A percentile compares a stretch with the other conserved stretches of the same genome.
Evolutionary conservation across 92 coral and sea anemone genomes (phyloP).

Genomic region (Paramuricea clavata): DNA sequence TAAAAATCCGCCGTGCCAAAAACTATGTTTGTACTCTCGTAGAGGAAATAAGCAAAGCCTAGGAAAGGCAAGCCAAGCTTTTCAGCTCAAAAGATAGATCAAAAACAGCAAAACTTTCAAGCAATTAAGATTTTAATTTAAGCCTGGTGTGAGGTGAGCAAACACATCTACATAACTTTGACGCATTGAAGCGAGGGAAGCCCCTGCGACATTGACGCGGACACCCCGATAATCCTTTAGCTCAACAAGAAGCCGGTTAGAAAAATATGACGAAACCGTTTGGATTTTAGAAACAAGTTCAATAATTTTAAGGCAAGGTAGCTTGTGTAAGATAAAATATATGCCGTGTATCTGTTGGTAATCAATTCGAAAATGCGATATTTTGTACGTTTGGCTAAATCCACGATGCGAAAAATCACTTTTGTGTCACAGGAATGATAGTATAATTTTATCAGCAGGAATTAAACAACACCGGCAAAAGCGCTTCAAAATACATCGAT

Average conservation of each 20-base stretch:
- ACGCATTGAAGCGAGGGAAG: neutral
- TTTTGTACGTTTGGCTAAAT: neutral
- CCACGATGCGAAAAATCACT: neutral
- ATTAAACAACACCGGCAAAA: neutral
- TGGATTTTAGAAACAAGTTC: neutral
- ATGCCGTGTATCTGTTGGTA: neutral
- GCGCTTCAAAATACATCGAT: neutral
- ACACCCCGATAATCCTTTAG: neutral
- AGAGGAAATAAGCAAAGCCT: neutral
- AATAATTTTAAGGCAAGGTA: neutral
- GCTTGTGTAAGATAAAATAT: neutral
- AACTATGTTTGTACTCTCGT: too few species aligned
- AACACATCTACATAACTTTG: neutral
- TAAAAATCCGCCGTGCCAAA: too few species aligned
- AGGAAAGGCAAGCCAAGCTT: neutral
- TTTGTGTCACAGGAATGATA: neutral
- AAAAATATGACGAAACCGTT: neutral
- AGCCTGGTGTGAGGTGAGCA: neutral
- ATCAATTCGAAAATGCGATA: neutral
- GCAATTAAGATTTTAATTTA: neutral
- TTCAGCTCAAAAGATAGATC: neutral
- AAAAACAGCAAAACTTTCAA: neutral
- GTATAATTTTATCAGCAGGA: neutral
- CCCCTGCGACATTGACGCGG: neutral
- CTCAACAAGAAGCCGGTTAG: neutral